Base-by-base conservation (phyloP, 2,113 vertebrate species). In the Petroica traversi region DNA sequence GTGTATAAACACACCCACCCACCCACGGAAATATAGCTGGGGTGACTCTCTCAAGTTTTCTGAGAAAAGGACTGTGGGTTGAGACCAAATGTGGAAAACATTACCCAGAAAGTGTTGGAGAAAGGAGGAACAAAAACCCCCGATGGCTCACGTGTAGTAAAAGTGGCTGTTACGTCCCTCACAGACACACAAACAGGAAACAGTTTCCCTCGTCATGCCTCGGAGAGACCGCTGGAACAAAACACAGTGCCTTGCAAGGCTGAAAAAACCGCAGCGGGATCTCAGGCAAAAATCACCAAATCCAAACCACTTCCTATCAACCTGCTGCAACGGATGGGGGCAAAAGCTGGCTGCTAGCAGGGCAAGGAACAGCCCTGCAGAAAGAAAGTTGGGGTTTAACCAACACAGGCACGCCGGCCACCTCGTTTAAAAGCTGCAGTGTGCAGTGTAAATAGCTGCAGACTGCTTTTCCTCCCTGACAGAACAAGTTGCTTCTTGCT, bases 21-120 rank as follows among this genome's bases (percentile, higher is more conserved):
- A 59, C 90, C 34, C 77, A 84, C 41, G 78, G 92, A 95, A 95
- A 93, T 51, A 43, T 5, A 85, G 78, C 92, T 63, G 85, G 43
- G 57, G 87, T 87, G 85, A 85, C 71, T 92, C 57, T 61, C 25
- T 51, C 22, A 29, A 33, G 80, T 89, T 90, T 94, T 95, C 89
- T 95, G 81, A 95, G 95, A 93, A 96, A 43, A 92, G 38, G 31
- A n/a, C 40, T 69, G 91, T 80, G 92, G 87, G 85, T n/a, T 96
- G 79, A 93, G 71, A 74, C 85, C 63, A 83, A 87, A 66, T 28
- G n/a, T 1, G 40, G 92, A 94, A 97, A 96, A 83, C n/a, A 71
- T 96, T 88, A 93, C 93, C 63, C 85, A 94, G 93, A 95, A 93
- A 80, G 85, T 73, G 85, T 5, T 63, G 55, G 75, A 93, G 92